A percentile compares a stretch with the other conserved stretches of the same genome.
These are phyloP conservation scores for Rhyacophila brunnea DNA, from an alignment of 1,140 invertebrate species.

Conservation along the genomic window DNA sequence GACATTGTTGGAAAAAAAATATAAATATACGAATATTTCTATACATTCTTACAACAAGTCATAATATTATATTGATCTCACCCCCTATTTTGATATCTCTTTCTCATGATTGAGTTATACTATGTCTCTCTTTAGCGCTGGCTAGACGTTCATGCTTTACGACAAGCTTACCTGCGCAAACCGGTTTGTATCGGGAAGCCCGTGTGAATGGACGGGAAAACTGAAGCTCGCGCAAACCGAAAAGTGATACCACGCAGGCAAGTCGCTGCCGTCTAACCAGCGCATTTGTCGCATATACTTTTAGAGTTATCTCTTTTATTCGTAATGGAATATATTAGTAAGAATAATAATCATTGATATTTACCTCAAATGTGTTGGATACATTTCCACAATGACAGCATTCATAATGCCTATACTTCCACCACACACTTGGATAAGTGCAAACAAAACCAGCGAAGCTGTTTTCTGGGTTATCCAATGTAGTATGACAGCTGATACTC, in stretches of 20 bases:
- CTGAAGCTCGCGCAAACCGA: no score
- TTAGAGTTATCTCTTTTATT: no score
- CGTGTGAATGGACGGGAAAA: no score
- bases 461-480: constrained; percentile 40
- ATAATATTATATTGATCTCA: neutral
- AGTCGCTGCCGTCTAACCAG: no score
- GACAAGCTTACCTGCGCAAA: no score
- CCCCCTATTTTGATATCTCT: neutral
- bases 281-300: no score
- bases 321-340: constrained; percentile 2
- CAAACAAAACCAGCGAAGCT: constrained; percentile 44
- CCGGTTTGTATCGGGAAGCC: no score
- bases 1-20: no score
- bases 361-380: constrained; percentile 48
- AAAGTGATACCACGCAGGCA: no score
- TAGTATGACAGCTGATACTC: constrained; percentile 40
- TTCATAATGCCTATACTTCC: constrained; percentile 50
- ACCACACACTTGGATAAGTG: constrained; percentile 48
- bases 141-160: no score
- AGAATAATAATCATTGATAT: constrained; percentile 6
- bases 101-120: neutral
- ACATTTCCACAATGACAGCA: constrained; percentile 48
- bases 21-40: no score
- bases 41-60: no score
- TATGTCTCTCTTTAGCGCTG: neutral